These are phyloP conservation scores for Petrocephalus zakoni DNA, from an alignment of 2,113 vertebrate species.

Conservation along the genomic window DNA sequence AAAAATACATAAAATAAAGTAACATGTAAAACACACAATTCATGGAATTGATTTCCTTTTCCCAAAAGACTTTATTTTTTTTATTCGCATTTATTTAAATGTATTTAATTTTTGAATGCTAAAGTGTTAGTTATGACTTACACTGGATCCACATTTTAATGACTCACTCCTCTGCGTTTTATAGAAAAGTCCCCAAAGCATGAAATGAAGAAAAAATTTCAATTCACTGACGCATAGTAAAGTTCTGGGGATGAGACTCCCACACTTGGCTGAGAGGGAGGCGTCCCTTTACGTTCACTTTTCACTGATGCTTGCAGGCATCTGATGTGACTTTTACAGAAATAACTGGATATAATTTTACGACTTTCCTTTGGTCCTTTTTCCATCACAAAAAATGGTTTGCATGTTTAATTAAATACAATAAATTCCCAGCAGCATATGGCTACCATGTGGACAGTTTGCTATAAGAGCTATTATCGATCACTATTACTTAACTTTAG, in stretches of 20 bases:
- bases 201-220: background rate
- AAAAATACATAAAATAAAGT: background rate
- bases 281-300: background rate
- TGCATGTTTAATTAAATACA: background rate
- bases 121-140: background rate
- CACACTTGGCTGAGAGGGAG: background rate
- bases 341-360: background rate
- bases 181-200: background rate
- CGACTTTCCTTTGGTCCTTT: background rate
- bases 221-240: background rate
- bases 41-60: background rate
- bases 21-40: background rate
- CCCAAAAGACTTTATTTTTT: background rate
- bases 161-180: background rate
- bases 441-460: background rate
- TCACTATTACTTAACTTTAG: background rate
- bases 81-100: background rate
- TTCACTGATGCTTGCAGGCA: background rate
- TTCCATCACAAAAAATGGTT: background rate
- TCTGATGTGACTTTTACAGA: background rate
- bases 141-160: background rate
- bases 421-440: background rate
- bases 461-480: background rate
- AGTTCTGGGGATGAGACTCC: background rate
- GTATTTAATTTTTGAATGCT: background rate